A percentile compares a stretch with the other conserved stretches of the same genome.
phyloP scores from a whole-genome alignment of 92 coral and sea anemone species.

The Actinernus sp. region DNA sequence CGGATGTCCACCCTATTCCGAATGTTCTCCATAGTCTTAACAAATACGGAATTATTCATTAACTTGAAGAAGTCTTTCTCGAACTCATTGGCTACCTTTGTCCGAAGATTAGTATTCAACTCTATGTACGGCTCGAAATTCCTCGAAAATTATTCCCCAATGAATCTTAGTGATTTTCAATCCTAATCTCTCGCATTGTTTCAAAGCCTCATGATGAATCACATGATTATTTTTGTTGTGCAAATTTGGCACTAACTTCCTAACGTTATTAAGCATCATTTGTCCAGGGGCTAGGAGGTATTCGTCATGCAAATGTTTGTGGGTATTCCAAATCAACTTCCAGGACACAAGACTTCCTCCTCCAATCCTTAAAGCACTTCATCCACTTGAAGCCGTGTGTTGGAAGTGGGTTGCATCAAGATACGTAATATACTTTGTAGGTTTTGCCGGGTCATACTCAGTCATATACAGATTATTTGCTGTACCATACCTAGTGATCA shows the following conservation, averaged over 20 bases:
- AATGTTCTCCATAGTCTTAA: too few relatives aligned
- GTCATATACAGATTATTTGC: too few relatives aligned
- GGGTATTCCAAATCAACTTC: slow-evolving; percentile 54
- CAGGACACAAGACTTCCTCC: slow-evolving; percentile 22
- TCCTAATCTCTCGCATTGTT: background rate
- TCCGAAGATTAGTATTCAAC: background rate
- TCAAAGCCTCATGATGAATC: background rate
- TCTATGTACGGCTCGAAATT: background rate
- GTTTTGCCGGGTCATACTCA: background rate
- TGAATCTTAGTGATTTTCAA: background rate
- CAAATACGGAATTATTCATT: too few relatives aligned
- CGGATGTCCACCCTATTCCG: slow-evolving; percentile 22
- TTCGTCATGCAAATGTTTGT: too few relatives aligned
- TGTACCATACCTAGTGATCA: background rate
- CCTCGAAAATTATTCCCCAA: too few relatives aligned
- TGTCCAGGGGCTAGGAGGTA: too few relatives aligned
- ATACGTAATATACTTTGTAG: background rate
- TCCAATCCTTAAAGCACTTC: slow-evolving; percentile 10
- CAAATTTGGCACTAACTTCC: background rate
- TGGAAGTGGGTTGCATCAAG: slow-evolving; percentile 11
- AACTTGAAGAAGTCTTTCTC: too few relatives aligned
- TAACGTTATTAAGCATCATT: too few relatives aligned
- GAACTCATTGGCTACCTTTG: slow-evolving; percentile 31
- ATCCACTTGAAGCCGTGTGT: slow-evolving; percentile 33
- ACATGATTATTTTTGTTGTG: background rate